A percentile compares a stretch with the other conserved stretches of the same genome.
Evolutionary conservation across 2,888 invertebrate genomes (phyloP).

Genomic region (Chrysomela aeneicollis): DNA sequence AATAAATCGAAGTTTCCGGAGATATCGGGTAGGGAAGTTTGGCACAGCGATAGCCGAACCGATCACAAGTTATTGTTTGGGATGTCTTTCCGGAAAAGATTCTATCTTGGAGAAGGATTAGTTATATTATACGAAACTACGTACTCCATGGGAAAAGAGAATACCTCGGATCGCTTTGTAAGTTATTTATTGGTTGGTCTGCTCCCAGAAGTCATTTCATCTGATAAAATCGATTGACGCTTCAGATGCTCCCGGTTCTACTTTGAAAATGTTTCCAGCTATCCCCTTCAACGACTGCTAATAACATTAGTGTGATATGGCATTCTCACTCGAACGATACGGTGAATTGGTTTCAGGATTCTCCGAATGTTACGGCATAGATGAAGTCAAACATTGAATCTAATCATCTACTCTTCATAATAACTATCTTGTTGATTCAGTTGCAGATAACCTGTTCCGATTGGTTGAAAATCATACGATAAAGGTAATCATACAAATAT

Average conservation of each 20-base stretch:
- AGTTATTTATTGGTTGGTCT: not conserved
- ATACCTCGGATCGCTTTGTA: not conserved
- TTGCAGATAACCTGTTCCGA: no score
- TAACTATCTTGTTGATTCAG: no score
- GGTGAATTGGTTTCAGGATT: no score
- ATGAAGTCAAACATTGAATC: no score
- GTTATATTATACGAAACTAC: constrained; percentile 4
- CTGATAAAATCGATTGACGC: not conserved
- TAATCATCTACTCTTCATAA: no score
- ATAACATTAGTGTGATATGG: no score
- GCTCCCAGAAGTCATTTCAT: not conserved
- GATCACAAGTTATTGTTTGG: constrained; percentile 20
- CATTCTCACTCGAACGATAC: no score
- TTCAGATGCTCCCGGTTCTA: not conserved
- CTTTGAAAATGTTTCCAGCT: not conserved
- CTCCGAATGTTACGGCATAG: no score
- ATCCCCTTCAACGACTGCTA: no score
- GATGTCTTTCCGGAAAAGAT: constrained; percentile 19
- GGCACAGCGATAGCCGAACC: constrained; percentile 21
- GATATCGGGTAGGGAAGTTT: constrained; percentile 9
- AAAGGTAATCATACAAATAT: no score
- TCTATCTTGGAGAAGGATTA: constrained; percentile 11
- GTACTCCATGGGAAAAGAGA: constrained; percentile 6
- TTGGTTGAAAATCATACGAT: no score
- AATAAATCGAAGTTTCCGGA: constrained; percentile 30